These are phyloP conservation scores for Clostera curtula DNA, from an alignment of 2,888 invertebrate species.

Conservation along the genomic window DNA sequence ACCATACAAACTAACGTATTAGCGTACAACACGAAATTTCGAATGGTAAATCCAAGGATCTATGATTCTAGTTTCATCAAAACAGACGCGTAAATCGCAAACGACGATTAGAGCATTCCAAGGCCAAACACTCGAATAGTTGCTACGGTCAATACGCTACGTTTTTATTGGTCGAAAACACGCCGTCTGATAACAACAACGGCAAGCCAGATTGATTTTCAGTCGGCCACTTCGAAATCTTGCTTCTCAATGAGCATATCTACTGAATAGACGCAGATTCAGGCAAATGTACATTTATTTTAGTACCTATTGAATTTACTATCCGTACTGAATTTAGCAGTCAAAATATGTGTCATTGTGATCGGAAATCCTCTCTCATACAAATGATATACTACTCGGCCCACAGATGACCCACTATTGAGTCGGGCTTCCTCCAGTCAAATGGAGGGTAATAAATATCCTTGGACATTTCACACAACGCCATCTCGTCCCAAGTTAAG, in stretches of 20 bases:
- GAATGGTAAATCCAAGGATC: conserved; percentile 4
- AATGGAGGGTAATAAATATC: no score
- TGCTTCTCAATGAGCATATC: conserved; percentile 6
- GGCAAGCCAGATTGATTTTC: conserved; percentile 7
- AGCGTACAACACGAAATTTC: conserved; percentile 8
- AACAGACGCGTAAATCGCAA: conserved; percentile 10
- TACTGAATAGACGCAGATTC: conserved; percentile 7
- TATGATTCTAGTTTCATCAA: conserved; percentile 11
- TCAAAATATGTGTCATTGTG: no score
- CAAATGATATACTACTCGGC: no score
- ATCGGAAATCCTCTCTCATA: no score
- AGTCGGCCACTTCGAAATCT: conserved; percentile 7
- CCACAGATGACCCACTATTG: no score
- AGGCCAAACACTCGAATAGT: conserved; percentile 36
- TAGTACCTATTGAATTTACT: no score
- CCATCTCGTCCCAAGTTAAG: no score
- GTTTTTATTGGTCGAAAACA: conserved; percentile 15
- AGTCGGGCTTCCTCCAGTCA: no score
- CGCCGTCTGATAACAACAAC: conserved; percentile 13
- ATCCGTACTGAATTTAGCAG: no score
- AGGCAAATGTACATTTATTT: no score
- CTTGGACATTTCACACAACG: no score
- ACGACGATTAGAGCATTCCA: conserved; percentile 35
- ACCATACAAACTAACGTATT: conserved; percentile 15
- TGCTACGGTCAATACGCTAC: conserved; percentile 24